Base-by-base conservation (phyloP, 1,140 invertebrate species). In the Teleopsis dalmanni region DNA sequence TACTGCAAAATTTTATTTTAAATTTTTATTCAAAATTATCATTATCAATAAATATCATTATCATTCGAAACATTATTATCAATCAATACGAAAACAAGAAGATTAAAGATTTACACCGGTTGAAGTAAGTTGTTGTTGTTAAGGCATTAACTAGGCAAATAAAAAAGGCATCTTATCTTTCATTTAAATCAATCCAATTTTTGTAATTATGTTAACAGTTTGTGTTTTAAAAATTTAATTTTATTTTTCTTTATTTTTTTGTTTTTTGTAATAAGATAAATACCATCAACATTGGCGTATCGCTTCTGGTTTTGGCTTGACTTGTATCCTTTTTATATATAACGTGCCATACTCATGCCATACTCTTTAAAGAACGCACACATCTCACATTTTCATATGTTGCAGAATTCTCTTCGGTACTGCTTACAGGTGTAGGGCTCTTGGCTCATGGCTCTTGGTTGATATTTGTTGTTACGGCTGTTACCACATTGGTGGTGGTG, bases 191-290 rank as follows among this genome's bases (percentile, higher is more conserved):
- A 50, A 49, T 49, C 50, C 55, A 48, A 55, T 52, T 53, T 58
- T 50, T 19, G 26, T 21, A 31, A 51, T 40, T 19, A 43, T 25
- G 14, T 56, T 27, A 54, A 42, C 37, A 52, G 25, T 50, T 38
- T 35, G 44, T 50, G 43, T 48, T 55, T 57, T 53, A 34, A 31
- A 48, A 40, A 46, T 41, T 36, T 37, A 49, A 50, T 58, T 65
- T 64, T 52, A 38, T 58, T 53, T 56, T 59, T 56, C 48, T 54
- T 58, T 58, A 50, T 58, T 35, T 58, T 62, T 65, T 50, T 42
- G 21, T 55, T 60, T 65, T 64, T 59, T 64, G n/a, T 65, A 47
- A 25, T 47, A 38, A 60, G 64, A 67, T 67, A 67, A 67, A 67
- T 67, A 67, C 64, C 64, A 67, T 67, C 64, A 59, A 56, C 62